Conservation (phyloP, 2,113 vertebrate genomes). For the Hemicordylus capensis region DNA sequence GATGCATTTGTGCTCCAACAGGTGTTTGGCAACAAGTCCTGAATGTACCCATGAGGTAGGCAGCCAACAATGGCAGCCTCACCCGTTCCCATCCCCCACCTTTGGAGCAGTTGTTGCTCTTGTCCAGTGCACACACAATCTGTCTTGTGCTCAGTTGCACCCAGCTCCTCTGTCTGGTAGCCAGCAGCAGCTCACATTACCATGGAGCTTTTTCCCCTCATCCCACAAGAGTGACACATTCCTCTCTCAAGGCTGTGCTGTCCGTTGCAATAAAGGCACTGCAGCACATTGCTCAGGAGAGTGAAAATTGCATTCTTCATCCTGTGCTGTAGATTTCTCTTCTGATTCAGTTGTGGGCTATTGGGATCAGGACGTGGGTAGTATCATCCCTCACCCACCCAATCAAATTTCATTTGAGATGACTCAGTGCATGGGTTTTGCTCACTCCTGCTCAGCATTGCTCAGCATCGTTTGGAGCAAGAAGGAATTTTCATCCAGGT, state of each 20-base stretch:
- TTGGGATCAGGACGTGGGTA: background rate
- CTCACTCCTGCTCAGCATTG: background rate
- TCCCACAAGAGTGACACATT: background rate
- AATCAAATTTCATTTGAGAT: background rate
- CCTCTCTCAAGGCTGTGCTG: background rate
- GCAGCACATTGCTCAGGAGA: background rate
- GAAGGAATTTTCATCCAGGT: background rate
- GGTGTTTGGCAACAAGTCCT: background rate
- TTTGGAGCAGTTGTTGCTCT: background rate
- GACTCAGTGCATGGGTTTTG: background rate
- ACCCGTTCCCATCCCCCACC: background rate
- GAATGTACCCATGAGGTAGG: background rate
- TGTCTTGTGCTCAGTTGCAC: background rate
- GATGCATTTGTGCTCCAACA: background rate
- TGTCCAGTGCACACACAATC: background rate
- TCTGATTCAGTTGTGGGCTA: background rate
- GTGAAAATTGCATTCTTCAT: background rate
- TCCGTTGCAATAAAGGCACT: background rate
- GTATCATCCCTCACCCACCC: background rate
- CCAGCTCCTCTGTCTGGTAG: background rate
- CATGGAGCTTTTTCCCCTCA: constrained; percentile 1
- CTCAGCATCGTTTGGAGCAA: background rate
- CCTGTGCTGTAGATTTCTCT: background rate
- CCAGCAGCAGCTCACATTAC: constrained; percentile 15
- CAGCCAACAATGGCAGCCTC: background rate